Conservation (phyloP, 2,888 invertebrate genomes). For the Drosophila pegasa region DNA sequence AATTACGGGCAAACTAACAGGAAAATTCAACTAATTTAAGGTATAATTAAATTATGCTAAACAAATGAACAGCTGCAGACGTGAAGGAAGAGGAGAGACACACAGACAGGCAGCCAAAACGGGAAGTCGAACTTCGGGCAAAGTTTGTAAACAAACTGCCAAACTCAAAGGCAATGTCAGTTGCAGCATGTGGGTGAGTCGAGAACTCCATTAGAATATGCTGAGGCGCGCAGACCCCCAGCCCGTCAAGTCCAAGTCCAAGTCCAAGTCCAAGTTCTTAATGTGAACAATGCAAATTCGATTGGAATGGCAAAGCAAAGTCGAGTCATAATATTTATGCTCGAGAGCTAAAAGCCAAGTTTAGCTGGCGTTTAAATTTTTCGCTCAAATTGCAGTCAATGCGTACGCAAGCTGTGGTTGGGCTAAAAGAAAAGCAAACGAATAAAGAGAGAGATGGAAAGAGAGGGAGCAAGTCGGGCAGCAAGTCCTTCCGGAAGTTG, state of each 20-base stretch:
- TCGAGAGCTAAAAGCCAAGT: conserved; percentile 42
- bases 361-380: conserved; percentile 49
- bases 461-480: conserved; percentile 23
- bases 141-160: conserved; percentile 48
- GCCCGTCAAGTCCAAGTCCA: conserved; percentile 15
- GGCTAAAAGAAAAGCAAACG: conserved; percentile 13
- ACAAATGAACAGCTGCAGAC: conserved; percentile 42
- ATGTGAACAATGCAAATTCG: conserved; percentile 61
- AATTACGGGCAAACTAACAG: conserved; percentile 36
- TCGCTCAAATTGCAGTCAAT: conserved; percentile 42
- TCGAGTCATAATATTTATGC: conserved; percentile 56
- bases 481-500: conserved; percentile 63
- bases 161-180: conserved; percentile 28
- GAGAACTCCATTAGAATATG: conserved; percentile 40
- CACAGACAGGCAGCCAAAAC: conserved; percentile 5
- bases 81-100: conserved; percentile 14
- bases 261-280: conserved; percentile 27
- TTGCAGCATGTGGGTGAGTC: conserved; percentile 38
- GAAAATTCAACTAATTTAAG: conserved; percentile 46
- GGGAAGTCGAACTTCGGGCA: conserved; percentile 44
- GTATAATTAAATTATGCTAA: conserved; percentile 60
- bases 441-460: background rate
- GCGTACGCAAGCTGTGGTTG: conserved; percentile 12
- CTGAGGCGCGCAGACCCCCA: conserved; percentile 10
- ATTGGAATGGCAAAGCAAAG: conserved; percentile 51